Percentiles rank a stretch among this genome's conserved stretches.
Evolutionary conservation across 1,140 invertebrate species (phyloP).

Genomic region (Caenorhabditis remanei): DNA sequence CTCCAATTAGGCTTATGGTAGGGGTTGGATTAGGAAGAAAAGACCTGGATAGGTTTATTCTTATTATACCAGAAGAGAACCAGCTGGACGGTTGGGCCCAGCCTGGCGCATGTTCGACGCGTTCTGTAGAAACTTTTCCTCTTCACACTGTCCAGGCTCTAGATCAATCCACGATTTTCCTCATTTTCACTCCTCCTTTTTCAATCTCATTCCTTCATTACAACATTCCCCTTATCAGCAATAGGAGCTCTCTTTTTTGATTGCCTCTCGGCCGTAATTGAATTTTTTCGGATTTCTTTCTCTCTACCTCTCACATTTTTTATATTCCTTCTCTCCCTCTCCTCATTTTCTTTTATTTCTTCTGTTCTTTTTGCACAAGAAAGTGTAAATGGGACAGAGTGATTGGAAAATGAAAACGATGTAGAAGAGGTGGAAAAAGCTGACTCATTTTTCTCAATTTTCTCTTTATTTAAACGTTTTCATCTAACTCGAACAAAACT

Average conservation of each 20-base stretch:
- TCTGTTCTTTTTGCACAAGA: too few species aligned
- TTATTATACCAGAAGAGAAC: too few species aligned
- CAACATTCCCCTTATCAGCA: neutral
- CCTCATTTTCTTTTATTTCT: neutral
- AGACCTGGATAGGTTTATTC: too few species aligned
- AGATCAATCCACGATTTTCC: too few species aligned
- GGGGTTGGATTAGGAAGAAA: too few species aligned
- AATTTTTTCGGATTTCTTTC: neutral
- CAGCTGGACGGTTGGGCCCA: too few species aligned
- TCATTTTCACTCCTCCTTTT: too few species aligned
- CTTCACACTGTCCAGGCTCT: too few species aligned
- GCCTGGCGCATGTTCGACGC: too few species aligned
- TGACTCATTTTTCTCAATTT: constrained; percentile 17
- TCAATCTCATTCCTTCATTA: neutral
- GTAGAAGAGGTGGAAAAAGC: neutral
- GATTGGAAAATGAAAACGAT: neutral
- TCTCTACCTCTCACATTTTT: neutral
- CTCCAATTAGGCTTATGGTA: too few species aligned
- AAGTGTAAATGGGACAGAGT: neutral
- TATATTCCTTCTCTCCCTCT: neutral
- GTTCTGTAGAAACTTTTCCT: too few species aligned
- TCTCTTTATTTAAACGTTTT: neutral
- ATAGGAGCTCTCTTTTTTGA: too few species aligned
- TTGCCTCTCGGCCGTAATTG: constrained; percentile 1
- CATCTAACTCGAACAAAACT: neutral